Conservation (phyloP, 2,888 invertebrate species). For the Callinectes sapidus region DNA sequence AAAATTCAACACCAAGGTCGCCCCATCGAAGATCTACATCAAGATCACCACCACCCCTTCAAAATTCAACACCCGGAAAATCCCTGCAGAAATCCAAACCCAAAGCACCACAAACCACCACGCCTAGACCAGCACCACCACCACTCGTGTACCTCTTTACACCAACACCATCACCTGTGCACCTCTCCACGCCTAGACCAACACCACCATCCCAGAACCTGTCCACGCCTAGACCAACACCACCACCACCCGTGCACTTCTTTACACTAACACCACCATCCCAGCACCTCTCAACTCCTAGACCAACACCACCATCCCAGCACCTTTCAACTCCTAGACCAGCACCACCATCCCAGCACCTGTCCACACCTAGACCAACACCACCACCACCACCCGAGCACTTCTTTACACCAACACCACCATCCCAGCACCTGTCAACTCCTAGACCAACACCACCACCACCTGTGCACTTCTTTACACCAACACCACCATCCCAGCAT, state of each 20-base stretch:
- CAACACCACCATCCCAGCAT: background rate
- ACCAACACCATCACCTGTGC: background rate
- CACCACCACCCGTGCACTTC: background rate
- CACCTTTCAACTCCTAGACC: background rate
- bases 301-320: background rate
- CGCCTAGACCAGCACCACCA: background rate
- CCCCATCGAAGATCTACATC: background rate
- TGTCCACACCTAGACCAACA: background rate
- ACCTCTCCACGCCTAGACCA: background rate
- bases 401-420: background rate
- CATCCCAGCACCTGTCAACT: no score
- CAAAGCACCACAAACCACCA: background rate
- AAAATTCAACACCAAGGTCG: background rate
- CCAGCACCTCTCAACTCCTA: no score
- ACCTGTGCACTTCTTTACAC: background rate
- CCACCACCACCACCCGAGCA: background rate
- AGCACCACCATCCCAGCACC: background rate
- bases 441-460: background rate
- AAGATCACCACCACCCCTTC: background rate
- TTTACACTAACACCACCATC: background rate
- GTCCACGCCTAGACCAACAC: background rate
- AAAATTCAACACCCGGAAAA: no score
- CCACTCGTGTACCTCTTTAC: background rate
- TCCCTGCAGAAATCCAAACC: background rate
- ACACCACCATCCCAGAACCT: background rate